Evolutionary conservation across 2,113 vertebrate genomes (phyloP), one percentile per base, ranked within the genome.

Genomic region (Chiloscyllium plagiosum): DNA sequence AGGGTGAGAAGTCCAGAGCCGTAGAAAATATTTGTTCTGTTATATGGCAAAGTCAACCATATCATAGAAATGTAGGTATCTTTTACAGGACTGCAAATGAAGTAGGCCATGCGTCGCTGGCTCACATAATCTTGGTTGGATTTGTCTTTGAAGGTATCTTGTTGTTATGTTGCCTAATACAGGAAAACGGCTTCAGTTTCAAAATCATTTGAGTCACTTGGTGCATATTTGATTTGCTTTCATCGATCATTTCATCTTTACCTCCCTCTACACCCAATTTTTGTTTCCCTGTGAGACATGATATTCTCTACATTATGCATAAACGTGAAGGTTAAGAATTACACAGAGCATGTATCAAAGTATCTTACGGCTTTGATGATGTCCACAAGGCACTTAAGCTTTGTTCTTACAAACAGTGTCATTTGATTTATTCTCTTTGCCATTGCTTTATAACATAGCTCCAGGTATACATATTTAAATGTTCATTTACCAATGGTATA

Each of bases 171-270:
- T 66, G 56, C 89, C n/a, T 68, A n/a, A 15, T n/a, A 66, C 20
- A n/a, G 26, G 13, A 92, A 37, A 66, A 22, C 17, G 17, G 5
- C 72, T 76, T 33, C 72, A 61, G 3, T 24, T 89, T 66, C 33
- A 92, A 92, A 92, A 92, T 92, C 13, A 20, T 92, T 93, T 93
- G 33, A 93, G 33, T 93, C 89, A 37, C 61, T 66, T 93, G 87
- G 52, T 56, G n/a, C 26, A 90, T 90, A 65, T 90, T 83, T 90
- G 52, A 90, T 33, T 6, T 92, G 56, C 89, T 37, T 66, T 65
- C 65, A 7, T n/a, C n/a, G 2, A 33, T 22, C 89, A 66, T 93
- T 37, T 93, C 89, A 37, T 68, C 89, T 2, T 93, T 93, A 37
- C 33, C 61, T 93, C 61, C 42, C 89, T 68, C 56, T 66, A 93